These are phyloP conservation scores for Drosophila borealis DNA, from an alignment of 2,888 invertebrate species.

Conservation along the genomic window DNA sequence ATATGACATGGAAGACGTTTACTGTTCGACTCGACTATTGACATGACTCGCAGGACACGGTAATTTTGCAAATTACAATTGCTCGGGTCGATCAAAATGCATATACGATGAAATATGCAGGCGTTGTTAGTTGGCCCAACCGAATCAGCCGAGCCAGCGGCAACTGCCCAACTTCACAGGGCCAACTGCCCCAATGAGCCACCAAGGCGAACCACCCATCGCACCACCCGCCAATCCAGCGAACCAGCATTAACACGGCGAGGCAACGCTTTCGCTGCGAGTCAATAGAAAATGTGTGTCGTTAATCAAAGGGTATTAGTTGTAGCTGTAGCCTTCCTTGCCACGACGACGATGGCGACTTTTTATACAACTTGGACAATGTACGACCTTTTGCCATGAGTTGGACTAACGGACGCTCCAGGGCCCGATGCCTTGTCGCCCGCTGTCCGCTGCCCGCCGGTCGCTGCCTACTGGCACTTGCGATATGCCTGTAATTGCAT, in stretches of 20 bases:
- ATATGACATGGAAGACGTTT: constrained; percentile 52
- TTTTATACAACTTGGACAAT: constrained; percentile 74
- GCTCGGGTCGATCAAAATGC: constrained; percentile 62
- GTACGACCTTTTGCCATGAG: constrained; percentile 77
- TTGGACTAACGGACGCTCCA: constrained; percentile 51
- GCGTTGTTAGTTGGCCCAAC: constrained; percentile 52
- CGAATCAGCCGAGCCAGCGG: background rate
- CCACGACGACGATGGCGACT: constrained; percentile 59
- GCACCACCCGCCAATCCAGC: constrained; percentile 1
- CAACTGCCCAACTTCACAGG: constrained; percentile 19
- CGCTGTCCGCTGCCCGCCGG: constrained; percentile 15
- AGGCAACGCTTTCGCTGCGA: constrained; percentile 46
- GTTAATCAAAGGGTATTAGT: constrained; percentile 82
- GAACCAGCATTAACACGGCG: constrained; percentile 9
- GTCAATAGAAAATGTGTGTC: constrained; percentile 81
- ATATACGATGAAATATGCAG: constrained; percentile 74
- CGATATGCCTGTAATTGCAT: constrained; percentile 81
- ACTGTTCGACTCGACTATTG: constrained; percentile 25
- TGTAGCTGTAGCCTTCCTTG: constrained; percentile 72
- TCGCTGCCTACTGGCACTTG: constrained; percentile 76
- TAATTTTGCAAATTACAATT: constrained; percentile 78
- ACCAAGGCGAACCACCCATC: constrained; percentile 4
- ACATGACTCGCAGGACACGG: constrained; percentile 51
- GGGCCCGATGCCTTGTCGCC: constrained; percentile 32
- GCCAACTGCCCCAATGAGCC: constrained; percentile 62